Percentiles rank a stretch among this genome's conserved stretches.
Conservation (phyloP, 2,113 vertebrate genomes). For the Natator depressus region DNA sequence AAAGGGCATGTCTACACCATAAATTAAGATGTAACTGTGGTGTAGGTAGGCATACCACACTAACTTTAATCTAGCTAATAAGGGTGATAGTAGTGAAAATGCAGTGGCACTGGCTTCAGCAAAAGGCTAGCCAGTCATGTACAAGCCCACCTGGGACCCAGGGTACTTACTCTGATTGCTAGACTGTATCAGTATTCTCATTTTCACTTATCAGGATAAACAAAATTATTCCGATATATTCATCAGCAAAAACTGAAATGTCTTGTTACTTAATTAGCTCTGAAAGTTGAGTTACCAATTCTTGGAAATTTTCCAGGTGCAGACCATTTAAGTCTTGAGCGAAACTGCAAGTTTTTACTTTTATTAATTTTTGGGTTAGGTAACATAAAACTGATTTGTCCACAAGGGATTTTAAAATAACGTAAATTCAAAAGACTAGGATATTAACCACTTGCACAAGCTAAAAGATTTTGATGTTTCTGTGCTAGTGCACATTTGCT, state of each 20-base stretch:
- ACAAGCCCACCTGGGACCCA: no score
- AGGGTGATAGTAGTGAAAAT: not conserved
- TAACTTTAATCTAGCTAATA: not conserved
- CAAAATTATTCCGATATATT: not conserved
- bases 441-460: not conserved
- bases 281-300: not conserved
- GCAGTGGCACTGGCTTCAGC: not conserved
- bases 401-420: not conserved
- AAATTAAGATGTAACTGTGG: not conserved
- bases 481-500: not conserved
- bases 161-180: no score
- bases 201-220: no score
- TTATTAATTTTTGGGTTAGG: not conserved
- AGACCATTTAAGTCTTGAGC: not conserved
- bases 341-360: not conserved
- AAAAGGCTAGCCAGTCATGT: not conserved
- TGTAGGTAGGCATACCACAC: not conserved
- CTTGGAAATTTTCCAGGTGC: not conserved
- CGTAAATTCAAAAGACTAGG: not conserved
- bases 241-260: not conserved
- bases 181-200: not conserved
- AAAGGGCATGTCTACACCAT: not conserved
- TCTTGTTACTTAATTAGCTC: not conserved
- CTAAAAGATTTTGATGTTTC: not conserved
- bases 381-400: not conserved